Evolutionary conservation across 2,888 invertebrate species (phyloP).

Genomic region (Ceraclea dissimilis): DNA sequence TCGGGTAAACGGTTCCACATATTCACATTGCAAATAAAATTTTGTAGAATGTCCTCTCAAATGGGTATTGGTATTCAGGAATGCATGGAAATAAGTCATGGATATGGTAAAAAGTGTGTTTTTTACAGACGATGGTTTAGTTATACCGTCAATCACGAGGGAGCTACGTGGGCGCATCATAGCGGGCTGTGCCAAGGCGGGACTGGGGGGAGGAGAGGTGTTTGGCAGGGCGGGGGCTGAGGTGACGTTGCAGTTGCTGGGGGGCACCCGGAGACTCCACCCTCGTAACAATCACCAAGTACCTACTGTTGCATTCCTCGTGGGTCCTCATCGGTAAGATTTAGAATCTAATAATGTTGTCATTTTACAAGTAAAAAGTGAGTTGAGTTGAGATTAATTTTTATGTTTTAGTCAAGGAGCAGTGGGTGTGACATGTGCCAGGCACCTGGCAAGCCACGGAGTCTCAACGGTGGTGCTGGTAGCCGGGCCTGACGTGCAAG

Average conservation of each 20-base stretch:
- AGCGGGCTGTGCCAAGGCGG: constrained; percentile 58
- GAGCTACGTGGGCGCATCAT: constrained; percentile 62
- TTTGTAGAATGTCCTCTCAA: too few species aligned
- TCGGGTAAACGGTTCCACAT: too few species aligned
- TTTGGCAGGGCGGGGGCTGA: constrained; percentile 80
- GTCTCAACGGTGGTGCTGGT: constrained; percentile 55
- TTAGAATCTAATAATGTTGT: background rate
- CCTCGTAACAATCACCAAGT: constrained; percentile 84
- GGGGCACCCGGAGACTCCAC: constrained; percentile 76
- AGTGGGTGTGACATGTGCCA: constrained; percentile 65
- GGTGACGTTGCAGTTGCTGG: constrained; percentile 73
- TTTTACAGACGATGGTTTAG: constrained; percentile 63
- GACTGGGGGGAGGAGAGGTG: constrained; percentile 65
- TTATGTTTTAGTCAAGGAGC: constrained; percentile 42
- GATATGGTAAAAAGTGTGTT: too few species aligned
- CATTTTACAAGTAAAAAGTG: too few species aligned
- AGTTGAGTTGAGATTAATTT: background rate
- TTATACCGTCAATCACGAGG: constrained; percentile 67
- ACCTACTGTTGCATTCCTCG: constrained; percentile 72
- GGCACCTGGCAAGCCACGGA: constrained; percentile 78
- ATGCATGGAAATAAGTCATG: too few species aligned
- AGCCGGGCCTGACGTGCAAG: constrained; percentile 21
- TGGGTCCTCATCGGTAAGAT: constrained; percentile 55
- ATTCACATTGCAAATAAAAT: too few species aligned
- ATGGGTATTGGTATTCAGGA: too few species aligned